Conservation (phyloP, 35 echinoderm and acorn worm genomes). For the Holothuria glaberrima region DNA sequence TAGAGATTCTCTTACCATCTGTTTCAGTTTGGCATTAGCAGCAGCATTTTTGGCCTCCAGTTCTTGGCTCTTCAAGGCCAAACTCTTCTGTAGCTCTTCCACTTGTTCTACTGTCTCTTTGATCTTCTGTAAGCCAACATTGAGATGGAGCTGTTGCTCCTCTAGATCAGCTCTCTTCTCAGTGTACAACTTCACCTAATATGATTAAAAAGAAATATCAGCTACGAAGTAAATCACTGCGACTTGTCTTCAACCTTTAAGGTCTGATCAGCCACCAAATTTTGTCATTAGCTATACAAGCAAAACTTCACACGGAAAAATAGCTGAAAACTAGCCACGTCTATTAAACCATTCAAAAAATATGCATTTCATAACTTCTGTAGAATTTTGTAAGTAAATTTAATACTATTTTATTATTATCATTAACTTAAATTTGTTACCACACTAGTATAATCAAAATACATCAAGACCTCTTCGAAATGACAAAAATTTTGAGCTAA, state of each 20-base stretch:
- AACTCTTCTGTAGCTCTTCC: slow-evolving; percentile 97
- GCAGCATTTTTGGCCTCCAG: slow-evolving; percentile 97
- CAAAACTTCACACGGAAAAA: too few species aligned
- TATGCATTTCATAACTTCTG: too few species aligned
- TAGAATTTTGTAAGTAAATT: too few species aligned
- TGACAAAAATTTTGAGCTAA: too few species aligned
- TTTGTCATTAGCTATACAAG: too few species aligned
- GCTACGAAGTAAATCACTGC: not conserved
- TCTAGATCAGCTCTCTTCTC: slow-evolving; percentile 96
- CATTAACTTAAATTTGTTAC: too few species aligned
- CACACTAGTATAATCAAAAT: too few species aligned
- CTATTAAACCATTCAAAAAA: too few species aligned
- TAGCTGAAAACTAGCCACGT: too few species aligned
- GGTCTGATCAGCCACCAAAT: too few species aligned
- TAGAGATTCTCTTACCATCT: slow-evolving; percentile 76
- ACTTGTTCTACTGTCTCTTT: slow-evolving; percentile 99
- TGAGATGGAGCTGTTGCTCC: slow-evolving; percentile 99
- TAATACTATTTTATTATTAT: too few species aligned
- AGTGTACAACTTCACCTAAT: slow-evolving; percentile 94
- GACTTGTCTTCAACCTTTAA: not conserved
- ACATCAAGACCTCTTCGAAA: too few species aligned
- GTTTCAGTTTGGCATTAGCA: slow-evolving; percentile 97
- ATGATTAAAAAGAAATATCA: not conserved
- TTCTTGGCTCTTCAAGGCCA: slow-evolving; percentile 96
- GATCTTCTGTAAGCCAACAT: slow-evolving; percentile 99